These are phyloP conservation scores for Crenuchus spilurus DNA, from an alignment of 2,797 vertebrate species.

Conservation along the genomic window DNA sequence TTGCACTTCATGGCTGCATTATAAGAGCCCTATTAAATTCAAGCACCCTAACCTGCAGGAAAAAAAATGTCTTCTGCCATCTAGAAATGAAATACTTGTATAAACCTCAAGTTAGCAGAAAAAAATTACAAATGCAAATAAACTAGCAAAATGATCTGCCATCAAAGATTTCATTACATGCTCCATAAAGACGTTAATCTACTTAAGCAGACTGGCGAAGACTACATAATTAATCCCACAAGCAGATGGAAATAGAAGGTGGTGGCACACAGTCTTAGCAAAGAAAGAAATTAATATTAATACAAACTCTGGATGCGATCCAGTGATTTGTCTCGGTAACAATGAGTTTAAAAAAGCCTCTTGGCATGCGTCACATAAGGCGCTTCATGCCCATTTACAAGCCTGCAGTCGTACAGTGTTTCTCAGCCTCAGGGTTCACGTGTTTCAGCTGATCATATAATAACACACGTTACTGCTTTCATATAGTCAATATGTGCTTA, in stretches of 20 bases:
- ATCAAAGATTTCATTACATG: constrained; percentile 58
- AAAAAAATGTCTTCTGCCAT: background rate
- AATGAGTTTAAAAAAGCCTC: constrained; percentile 12
- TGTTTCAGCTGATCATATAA: constrained; percentile 12
- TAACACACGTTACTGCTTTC: background rate
- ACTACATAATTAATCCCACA: constrained; percentile 50
- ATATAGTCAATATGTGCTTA: constrained; percentile 25
- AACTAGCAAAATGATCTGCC: constrained; percentile 36
- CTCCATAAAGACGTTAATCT: constrained; percentile 53
- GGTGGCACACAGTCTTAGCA: constrained; percentile 13
- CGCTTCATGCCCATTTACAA: constrained; percentile 31
- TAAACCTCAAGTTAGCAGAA: constrained; percentile 38
- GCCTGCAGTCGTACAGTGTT: constrained; percentile 24
- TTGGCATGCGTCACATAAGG: constrained; percentile 7
- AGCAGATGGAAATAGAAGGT: constrained; percentile 36
- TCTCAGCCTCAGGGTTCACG: background rate
- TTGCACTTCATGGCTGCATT: background rate
- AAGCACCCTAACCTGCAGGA: background rate
- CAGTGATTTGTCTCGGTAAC: constrained; percentile 32
- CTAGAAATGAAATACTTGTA: constrained; percentile 22
- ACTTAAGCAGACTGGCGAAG: constrained; percentile 44
- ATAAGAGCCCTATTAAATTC: background rate
- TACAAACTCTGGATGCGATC: constrained; percentile 22
- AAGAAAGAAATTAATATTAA: constrained; percentile 24
- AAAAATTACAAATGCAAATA: constrained; percentile 58